Evolutionary conservation across 2,888 invertebrate genomes (phyloP), one percentile per base, ranked within the genome.

Genomic region (Harpagoxenus sublaevis): DNA sequence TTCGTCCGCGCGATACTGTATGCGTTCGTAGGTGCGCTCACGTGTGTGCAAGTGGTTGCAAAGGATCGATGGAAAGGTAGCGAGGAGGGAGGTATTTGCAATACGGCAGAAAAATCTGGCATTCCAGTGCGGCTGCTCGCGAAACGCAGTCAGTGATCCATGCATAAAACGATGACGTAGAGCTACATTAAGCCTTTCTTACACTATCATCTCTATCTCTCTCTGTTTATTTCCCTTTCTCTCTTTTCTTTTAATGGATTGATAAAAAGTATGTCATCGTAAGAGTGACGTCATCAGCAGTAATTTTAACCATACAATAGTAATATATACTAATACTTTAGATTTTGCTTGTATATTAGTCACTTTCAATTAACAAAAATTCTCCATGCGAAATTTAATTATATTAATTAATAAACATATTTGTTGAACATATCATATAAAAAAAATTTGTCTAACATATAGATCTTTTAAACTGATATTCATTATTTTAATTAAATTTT

Each of bases 71-170:
- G 83, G 90, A 90, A 87, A 78, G 62, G 82, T 82, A 63, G 42
- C 53, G 9, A 12, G 39, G 83, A 84, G 86, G 86, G 89, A 73
- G 86, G 75, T 89, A 88, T 86, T 84, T 86, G 84, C 66, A 86
- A 75, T 74, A 83, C 82, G 75, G 81, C n/a, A 83, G 84, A 90
- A 90, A 91, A 90, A 89, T 90, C 78, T 66, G 23, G 60, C 89
- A 90, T 90, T 91, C 90, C 89, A 89, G 70, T 75, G 84, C 85
- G 84, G 86, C 86, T 90, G 85, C 66, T 88, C 89, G 90, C 88
- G 87, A 90, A 90, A 90, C 89, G 89, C 85, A 90, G 55, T 65
- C 90, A 89, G 84, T 88, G 90, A 90, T 89, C 90, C 89, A 89
- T 90, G 88, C 86, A 84, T 82, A 85, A 35, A 90, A 83, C 85